Percentiles rank a stretch among this genome's conserved stretches.
Conservation (phyloP, 2,888 invertebrate species). For the Cheilosia vernalis region DNA sequence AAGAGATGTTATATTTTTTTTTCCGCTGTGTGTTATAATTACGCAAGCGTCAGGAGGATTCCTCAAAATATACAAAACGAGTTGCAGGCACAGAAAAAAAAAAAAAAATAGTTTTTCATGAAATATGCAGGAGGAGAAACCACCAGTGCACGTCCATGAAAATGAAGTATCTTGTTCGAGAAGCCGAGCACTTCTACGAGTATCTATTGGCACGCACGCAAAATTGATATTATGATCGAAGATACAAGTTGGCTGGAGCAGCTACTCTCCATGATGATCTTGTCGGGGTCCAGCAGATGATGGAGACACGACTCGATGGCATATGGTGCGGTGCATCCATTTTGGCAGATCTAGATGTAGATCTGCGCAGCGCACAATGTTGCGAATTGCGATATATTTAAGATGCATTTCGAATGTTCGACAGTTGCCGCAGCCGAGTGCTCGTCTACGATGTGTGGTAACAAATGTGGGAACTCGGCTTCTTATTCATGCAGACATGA, state of each 20-base stretch:
- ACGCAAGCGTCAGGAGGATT: conserved; percentile 68
- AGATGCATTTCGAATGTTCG: conserved; percentile 51
- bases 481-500: conserved; percentile 27
- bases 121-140: conserved; percentile 38
- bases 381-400: conserved; percentile 42
- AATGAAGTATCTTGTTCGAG: conserved; percentile 63
- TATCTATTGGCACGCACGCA: conserved; percentile 73
- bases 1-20: conserved; percentile 58
- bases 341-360: conserved; percentile 70
- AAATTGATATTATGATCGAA: conserved; percentile 74
- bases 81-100: conserved; percentile 61
- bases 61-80: conserved; percentile 40
- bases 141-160: conserved; percentile 57
- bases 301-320: conserved; percentile 6
- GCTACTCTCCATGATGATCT: conserved; percentile 11
- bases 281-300: conserved; percentile 23
- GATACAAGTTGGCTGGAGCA: conserved; percentile 3
- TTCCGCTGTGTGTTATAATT: conserved; percentile 68
- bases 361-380: conserved; percentile 28
- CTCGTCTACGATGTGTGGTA: conserved; percentile 41
- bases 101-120: conserved; percentile 18
- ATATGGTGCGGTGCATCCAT: conserved; percentile 24
- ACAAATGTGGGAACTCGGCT: conserved; percentile 62
- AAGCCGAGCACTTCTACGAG: conserved; percentile 8
- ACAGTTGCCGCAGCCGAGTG: not conserved